Percentiles rank a stretch among this genome's conserved stretches.
These are phyloP conservation scores for Penaeus vannamei DNA, from an alignment of 1,140 invertebrate species.

Conservation along the genomic window DNA sequence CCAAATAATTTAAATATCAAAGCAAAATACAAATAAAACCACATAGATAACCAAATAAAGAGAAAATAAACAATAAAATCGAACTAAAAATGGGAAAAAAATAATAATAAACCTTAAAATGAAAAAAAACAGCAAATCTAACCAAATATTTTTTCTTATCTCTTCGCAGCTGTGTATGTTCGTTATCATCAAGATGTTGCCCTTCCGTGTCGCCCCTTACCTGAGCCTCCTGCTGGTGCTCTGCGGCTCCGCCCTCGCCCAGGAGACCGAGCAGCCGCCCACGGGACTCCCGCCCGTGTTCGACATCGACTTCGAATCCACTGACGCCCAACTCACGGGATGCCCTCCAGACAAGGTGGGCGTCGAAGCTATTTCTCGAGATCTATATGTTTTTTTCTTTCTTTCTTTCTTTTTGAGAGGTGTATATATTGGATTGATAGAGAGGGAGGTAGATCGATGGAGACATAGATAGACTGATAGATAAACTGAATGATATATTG, in stretches of 20 bases:
- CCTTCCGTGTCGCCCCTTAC: conserved; percentile 53
- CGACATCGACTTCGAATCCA: conserved; percentile 41
- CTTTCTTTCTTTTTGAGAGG: no score
- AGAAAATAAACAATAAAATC: no score
- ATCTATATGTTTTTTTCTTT: neutral
- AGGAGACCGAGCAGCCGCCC: conserved; percentile 27
- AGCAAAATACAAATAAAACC: no score
- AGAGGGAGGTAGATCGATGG: neutral
- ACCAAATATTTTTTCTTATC: neutral
- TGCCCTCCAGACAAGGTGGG: conserved; percentile 44
- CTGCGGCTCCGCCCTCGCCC: conserved; percentile 22
- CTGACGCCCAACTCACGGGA: neutral
- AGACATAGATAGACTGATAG: neutral
- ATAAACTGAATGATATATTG: conserved; percentile 21
- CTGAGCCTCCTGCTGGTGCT: conserved; percentile 19
- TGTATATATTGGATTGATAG: neutral
- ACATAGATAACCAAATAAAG: no score
- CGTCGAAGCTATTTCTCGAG: neutral
- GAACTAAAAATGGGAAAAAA: no score
- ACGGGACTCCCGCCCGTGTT: neutral
- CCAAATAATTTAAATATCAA: no score
- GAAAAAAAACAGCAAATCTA: neutral
- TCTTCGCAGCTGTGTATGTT: conserved; percentile 12
- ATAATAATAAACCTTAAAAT: neutral
- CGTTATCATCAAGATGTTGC: conserved; percentile 52